phyloP scores from a whole-genome alignment of 37 sponge, comb jelly and placozoan genomes.

The Beroe forskalii region DNA sequence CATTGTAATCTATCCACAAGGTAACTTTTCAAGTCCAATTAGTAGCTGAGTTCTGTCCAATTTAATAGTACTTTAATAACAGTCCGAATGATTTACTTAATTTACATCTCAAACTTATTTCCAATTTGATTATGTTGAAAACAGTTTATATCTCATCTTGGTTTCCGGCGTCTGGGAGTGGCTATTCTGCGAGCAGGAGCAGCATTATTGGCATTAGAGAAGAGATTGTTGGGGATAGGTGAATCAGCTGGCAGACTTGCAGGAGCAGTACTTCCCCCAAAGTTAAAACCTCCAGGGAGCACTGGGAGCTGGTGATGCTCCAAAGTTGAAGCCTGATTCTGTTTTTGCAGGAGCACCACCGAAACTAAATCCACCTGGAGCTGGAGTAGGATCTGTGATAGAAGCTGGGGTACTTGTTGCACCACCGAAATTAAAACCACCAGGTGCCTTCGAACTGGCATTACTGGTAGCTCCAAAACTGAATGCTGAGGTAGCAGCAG shows the following conservation, averaged over 20 bases:
- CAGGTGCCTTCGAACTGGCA: not conserved
- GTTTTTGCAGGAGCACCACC: not conserved
- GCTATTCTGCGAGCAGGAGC: slow-evolving; percentile 2
- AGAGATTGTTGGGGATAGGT: not conserved
- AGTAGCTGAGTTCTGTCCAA: too few relatives aligned
- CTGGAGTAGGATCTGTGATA: not conserved
- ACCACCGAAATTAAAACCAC: not conserved
- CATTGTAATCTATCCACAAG: too few relatives aligned
- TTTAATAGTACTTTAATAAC: too few relatives aligned
- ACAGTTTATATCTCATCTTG: slow-evolving; percentile 24
- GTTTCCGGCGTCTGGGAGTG: slow-evolving; percentile 24
- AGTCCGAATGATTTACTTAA: too few relatives aligned
- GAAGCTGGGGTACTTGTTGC: not conserved
- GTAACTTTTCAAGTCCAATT: too few relatives aligned
- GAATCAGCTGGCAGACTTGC: not conserved
- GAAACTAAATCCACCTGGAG: slow-evolving; percentile 21
- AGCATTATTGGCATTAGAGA: not conserved
- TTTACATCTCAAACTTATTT: too few relatives aligned
- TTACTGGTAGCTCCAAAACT: not conserved
- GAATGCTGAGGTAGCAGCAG: not conserved
- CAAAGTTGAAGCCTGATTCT: not conserved
- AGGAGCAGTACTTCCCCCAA: slow-evolving; percentile 3
- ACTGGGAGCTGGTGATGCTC: not conserved
- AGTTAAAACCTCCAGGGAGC: slow-evolving; percentile 22
- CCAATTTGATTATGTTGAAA: too few relatives aligned